Base-by-base conservation (phyloP, 1,140 invertebrate genomes). In the Saxidomus purpurata region DNA sequence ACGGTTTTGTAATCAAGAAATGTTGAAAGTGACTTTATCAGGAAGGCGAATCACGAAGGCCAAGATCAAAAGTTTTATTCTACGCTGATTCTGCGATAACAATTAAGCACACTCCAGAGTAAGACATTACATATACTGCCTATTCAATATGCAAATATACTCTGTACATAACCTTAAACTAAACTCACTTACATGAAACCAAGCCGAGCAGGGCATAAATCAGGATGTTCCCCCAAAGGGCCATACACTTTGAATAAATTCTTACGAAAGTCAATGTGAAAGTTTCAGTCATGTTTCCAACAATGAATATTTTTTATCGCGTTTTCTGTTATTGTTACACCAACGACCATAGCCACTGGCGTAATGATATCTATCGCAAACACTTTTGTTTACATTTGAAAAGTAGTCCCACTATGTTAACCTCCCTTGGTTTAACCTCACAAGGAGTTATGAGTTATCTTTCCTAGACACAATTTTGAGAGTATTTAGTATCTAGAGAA, bases 1-100 rank as follows among this genome's bases (percentile, higher is more conserved):
- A 25, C 47, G 34, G 55, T 82, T 82, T 82, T 67, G 80, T 67
- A 82, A 82, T 82, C 80, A 82, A 82, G 80, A 13, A 63, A 82
- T 59, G 80, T 67, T 67, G 31, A 82, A 82, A 38, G 59, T 63
- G 49, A 63, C 36, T 63, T 82, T 82, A 82, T 82, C 80, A 22
- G 25, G 17, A 47, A 49, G 52, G 80, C 15, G 22, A 82, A 82
- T 82, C 55, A 67, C 40, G 80, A 36, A 82, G 80, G 80, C 61
- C 36, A 49, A 82, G 40, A 63, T 82, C 80, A 82, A 82, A 82
- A 55, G 31, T 82, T 36, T 63, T 49, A 22, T 81, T 59, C 34
- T 81, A 61, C 25, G 31, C 25, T 59, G 80, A 82, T 82, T 25
- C 13, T 6, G 25, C 38, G 80, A 82, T 82, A 82, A 67, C 61